Evolutionary conservation across 2,797 vertebrate genomes (phyloP), one percentile per base, ranked within the genome.

Genomic region (Acropternis orthonyx): DNA sequence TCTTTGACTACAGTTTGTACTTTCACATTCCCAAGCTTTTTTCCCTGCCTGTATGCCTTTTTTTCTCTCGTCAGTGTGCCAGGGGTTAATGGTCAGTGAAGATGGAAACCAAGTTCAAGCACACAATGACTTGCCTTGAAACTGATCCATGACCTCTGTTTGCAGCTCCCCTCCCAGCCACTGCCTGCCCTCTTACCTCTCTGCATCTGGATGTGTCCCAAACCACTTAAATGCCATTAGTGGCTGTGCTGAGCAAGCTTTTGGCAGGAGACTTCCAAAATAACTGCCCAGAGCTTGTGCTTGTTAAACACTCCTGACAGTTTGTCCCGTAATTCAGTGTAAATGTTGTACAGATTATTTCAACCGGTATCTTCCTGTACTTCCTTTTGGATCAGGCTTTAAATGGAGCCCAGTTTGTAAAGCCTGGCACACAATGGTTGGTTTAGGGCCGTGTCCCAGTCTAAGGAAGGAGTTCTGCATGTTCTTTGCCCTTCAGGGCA

Each of bases 231-330:
- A 84, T 5, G 12, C 89, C 95, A 92, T 95, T 94, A 91, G 85
- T 75, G 69, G 76, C 93, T 72, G 68, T 75, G 68, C 93, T 95
- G 93, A 93, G 92, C 89, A 77, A 92, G 91, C 89, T 93, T 68
- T 89, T 89, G 51, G 89, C 91, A 85, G 79, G 68, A 92, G 56
- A 63, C 61, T 88, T 86, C 56, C 55, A 65, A 92, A 96, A 72
- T 85, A 80, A 93, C 93, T 87, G 79, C 23, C 85, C 58, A 66
- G 87, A 93, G 87, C 76, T 34, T 51, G 62, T 75, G 76, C 93
- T 88, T 84, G 58, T 92, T 96, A 89, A 94, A 85, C 26, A 52
- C 58, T 84, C 58, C 79, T 85, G 91, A 79, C 65, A 65, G 71
- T 78, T 89, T 62, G 58, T 81, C 65, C 92, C 63, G 46, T 78